phyloP scores from a whole-genome alignment of 2,113 vertebrate genomes.

The Scytalopus superciliaris region DNA sequence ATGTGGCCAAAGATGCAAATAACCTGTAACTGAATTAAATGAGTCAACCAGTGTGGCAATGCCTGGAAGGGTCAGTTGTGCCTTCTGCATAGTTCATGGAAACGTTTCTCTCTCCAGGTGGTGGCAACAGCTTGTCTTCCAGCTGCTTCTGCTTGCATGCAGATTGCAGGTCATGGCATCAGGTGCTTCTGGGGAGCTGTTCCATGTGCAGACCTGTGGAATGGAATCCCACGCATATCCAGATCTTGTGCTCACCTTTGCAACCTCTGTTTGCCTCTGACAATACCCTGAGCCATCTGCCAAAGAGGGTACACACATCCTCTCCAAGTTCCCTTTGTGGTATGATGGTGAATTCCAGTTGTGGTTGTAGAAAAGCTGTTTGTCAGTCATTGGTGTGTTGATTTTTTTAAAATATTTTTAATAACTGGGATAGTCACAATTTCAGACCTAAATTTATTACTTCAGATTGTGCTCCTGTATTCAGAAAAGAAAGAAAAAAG shows the following conservation, averaged over 20 bases:
- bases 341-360: neutral
- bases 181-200: neutral
- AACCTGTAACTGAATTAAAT: neutral
- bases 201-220: neutral
- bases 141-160: neutral
- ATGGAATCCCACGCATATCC: rapidly evolving
- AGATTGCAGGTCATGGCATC: neutral
- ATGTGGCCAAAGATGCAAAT: neutral
- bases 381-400: neutral
- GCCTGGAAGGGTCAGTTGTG: neutral
- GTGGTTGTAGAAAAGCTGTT: neutral
- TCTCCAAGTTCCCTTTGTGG: neutral
- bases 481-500: neutral
- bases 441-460: neutral
- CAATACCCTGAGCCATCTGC: neutral
- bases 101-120: neutral
- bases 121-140: neutral
- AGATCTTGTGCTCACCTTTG: neutral
- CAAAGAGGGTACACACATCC: too few species aligned
- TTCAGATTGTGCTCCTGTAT: neutral
- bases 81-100: neutral
- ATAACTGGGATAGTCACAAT: neutral
- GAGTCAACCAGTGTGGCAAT: neutral
- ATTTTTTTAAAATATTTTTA: neutral
- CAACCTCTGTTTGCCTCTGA: neutral